Evolutionary conservation across 2,888 invertebrate genomes (phyloP).

Genomic region (Ophioninae sp.): DNA sequence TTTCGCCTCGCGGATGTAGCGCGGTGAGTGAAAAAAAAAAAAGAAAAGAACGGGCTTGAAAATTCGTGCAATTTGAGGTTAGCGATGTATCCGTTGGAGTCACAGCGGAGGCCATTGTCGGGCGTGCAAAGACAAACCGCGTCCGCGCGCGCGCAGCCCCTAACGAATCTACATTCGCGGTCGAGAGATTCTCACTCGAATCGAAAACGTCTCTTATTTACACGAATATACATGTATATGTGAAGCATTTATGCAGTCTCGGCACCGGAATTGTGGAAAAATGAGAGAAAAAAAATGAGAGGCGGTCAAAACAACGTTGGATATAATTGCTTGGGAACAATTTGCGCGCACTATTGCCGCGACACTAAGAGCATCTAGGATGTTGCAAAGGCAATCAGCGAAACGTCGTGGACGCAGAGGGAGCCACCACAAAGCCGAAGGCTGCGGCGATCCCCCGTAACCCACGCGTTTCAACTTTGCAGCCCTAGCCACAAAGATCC

Average conservation of each 20-base stretch:
- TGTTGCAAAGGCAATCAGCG: conserved; percentile 66
- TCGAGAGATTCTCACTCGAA: background rate
- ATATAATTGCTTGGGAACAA: conserved; percentile 59
- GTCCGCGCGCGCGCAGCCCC: background rate
- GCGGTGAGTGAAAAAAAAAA: conserved; percentile 2
- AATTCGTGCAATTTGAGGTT: conserved; percentile 44
- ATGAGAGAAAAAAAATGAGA: conserved; percentile 10
- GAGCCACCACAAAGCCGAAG: conserved; percentile 4
- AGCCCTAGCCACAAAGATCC: background rate
- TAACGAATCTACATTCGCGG: conserved; percentile 13
- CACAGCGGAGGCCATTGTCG: conserved; percentile 57
- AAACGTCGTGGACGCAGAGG: conserved; percentile 29
- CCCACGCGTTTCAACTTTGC: background rate
- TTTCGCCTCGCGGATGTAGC: background rate
- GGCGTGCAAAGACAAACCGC: conserved; percentile 14
- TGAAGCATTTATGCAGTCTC: background rate
- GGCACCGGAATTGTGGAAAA: conserved; percentile 20
- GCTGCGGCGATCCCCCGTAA: conserved; percentile 7
- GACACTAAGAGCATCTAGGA: conserved; percentile 54
- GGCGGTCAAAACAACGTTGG: conserved; percentile 20
- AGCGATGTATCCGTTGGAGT: background rate
- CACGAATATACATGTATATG: conserved; percentile 28
- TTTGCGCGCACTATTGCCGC: conserved; percentile 54
- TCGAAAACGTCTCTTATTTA: conserved; percentile 1
- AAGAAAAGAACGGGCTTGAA: background rate